A percentile compares a stretch with the other conserved stretches of the same genome.
phyloP scores from a whole-genome alignment of 2,888 invertebrate genomes.

The Ametastegia equiseti region DNA sequence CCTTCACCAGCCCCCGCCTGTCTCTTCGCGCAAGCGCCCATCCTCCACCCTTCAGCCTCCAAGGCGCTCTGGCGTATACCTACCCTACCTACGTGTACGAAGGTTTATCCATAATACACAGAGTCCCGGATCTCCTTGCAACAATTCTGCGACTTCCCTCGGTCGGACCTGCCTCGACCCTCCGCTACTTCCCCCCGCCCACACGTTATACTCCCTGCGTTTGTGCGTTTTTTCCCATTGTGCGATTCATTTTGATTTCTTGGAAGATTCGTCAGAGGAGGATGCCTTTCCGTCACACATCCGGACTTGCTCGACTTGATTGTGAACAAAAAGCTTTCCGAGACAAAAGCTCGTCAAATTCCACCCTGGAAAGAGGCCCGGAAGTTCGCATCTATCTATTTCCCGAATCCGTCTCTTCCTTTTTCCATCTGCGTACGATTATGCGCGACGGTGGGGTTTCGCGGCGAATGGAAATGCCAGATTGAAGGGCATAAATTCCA shows the following conservation, averaged over 20 bases:
- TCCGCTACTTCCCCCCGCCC: neutral
- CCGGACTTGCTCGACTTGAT: no score
- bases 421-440: neutral
- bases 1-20: slow-evolving; percentile 25
- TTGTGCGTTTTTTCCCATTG: neutral
- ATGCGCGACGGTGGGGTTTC: neutral
- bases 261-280: no score
- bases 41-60: no score
- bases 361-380: no score
- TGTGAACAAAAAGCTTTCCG: no score
- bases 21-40: slow-evolving; percentile 26
- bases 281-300: no score
- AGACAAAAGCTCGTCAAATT: no score
- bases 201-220: neutral
- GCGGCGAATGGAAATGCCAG: neutral
- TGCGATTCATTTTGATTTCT: no score
- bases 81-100: neutral
- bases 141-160: slow-evolving; percentile 13
- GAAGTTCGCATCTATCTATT: no score
- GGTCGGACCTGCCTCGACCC: slow-evolving; percentile 30
- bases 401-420: neutral
- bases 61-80: no score
- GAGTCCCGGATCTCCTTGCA: slow-evolving; percentile 33
- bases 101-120: slow-evolving; percentile 9
- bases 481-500: neutral